These are phyloP conservation scores for Sesamia nonagrioides DNA, from an alignment of 1,140 invertebrate species.

Conservation along the genomic window DNA sequence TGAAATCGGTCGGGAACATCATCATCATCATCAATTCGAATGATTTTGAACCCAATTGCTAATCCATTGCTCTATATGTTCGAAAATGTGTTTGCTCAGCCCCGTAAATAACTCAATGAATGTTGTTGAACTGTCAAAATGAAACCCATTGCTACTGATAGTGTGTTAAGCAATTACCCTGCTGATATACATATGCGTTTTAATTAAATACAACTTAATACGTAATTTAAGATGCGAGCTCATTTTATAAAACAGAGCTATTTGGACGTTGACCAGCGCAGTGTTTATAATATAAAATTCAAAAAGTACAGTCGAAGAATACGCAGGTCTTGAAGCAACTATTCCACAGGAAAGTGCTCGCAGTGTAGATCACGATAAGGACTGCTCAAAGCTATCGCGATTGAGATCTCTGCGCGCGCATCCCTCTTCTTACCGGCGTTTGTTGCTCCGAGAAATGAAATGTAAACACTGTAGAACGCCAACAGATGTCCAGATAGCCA, in stretches of 20 bases:
- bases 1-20: too few species aligned
- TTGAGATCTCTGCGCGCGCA: conserved; percentile 80
- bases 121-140: too few species aligned
- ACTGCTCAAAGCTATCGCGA: conserved; percentile 78
- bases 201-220: neutral
- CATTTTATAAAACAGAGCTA: neutral
- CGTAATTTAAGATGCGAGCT: neutral
- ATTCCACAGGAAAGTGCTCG: conserved; percentile 62
- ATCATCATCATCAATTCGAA: too few species aligned
- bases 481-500: conserved; percentile 85
- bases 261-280: neutral
- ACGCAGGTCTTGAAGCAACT: conserved; percentile 51
- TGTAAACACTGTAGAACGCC: conserved; percentile 80
- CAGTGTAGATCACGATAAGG: conserved; percentile 71
- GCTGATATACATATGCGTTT: neutral
- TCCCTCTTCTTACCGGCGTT: conserved; percentile 66
- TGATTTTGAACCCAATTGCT: too few species aligned
- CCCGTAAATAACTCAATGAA: too few species aligned
- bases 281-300: conserved; percentile 35
- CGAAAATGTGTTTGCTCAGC: too few species aligned
- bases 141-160: too few species aligned
- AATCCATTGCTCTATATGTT: too few species aligned
- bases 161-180: too few species aligned
- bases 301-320: conserved; percentile 51
- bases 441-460: conserved; percentile 84